A percentile compares a stretch with the other conserved stretches of the same genome.
These are phyloP conservation scores for Gouania willdenowi DNA, from an alignment of 2,797 vertebrate genomes.

Conservation along the genomic window DNA sequence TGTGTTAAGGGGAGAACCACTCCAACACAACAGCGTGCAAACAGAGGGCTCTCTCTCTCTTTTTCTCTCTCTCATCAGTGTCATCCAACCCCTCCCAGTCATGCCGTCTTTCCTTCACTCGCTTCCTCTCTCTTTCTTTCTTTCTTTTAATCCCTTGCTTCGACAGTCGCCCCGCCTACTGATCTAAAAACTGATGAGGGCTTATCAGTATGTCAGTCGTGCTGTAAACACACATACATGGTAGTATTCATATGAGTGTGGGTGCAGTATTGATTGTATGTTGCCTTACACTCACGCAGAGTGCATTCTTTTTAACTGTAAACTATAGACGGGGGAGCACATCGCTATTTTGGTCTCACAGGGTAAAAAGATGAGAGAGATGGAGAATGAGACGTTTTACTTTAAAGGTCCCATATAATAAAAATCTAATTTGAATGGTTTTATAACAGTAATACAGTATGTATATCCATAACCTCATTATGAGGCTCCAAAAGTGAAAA, in stretches of 20 bases:
- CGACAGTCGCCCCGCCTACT: constrained; percentile 36
- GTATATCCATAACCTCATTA: no score
- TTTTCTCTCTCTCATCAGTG: constrained; percentile 13
- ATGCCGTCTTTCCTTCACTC: constrained; percentile 25
- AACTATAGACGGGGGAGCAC: no score
- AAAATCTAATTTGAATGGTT: no score
- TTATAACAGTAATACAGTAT: no score
- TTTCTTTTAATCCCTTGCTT: constrained; percentile 61
- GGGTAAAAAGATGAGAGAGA: no score
- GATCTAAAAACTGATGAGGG: constrained; percentile 37
- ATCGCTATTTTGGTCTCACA: no score
- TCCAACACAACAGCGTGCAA: constrained; percentile 38
- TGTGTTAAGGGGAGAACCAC: constrained; percentile 52
- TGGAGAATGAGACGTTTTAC: no score
- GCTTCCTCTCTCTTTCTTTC: constrained; percentile 42
- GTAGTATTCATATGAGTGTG: not conserved
- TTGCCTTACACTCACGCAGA: no score
- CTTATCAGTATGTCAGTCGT: constrained; percentile 2
- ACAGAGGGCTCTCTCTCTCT: constrained; percentile 40
- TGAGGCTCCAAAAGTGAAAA: no score
- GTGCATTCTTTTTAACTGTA: no score
- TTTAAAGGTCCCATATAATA: no score
- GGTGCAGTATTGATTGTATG: no score
- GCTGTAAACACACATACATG: constrained; percentile 8
- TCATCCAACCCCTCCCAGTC: constrained; percentile 9